phyloP scores from a whole-genome alignment of 2,797 vertebrate species.

The Premnoplex brunnescens region DNA sequence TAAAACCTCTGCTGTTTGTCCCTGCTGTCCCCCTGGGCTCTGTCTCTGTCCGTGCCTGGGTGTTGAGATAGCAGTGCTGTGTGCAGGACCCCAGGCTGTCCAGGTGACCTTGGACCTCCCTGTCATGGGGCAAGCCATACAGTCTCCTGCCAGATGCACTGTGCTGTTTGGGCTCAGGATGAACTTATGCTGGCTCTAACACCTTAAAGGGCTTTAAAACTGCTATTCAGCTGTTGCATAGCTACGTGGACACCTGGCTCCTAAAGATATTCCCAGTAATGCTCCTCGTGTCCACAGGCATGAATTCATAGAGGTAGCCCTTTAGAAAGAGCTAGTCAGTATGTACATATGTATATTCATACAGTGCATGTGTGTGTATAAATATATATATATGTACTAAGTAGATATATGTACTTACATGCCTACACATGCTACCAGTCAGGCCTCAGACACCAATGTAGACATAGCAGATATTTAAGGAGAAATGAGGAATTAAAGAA shows the following conservation, averaged over 20 bases:
- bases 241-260: fast-evolving
- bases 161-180: not conserved
- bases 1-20: not conserved
- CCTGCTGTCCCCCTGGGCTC: not conserved
- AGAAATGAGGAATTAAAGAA: not conserved
- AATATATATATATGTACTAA: not conserved
- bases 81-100: not conserved
- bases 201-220: not conserved
- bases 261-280: not conserved
- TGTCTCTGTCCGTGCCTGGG: fast-evolving
- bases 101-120: not conserved
- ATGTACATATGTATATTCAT: not conserved
- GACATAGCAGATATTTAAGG: not conserved
- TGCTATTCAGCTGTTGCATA: not conserved
- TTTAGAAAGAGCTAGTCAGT: not conserved
- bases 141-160: not conserved
- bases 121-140: fast-evolving
- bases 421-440: not conserved
- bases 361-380: not conserved
- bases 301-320: not conserved
- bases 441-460: not conserved
- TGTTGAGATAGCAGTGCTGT: not conserved
- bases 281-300: not conserved
- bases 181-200: not conserved
- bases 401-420: not conserved